Percentiles rank a stretch among this genome's conserved stretches.
phyloP scores from a whole-genome alignment of 1,140 invertebrate species.

The Drosophila equinoxialis region DNA sequence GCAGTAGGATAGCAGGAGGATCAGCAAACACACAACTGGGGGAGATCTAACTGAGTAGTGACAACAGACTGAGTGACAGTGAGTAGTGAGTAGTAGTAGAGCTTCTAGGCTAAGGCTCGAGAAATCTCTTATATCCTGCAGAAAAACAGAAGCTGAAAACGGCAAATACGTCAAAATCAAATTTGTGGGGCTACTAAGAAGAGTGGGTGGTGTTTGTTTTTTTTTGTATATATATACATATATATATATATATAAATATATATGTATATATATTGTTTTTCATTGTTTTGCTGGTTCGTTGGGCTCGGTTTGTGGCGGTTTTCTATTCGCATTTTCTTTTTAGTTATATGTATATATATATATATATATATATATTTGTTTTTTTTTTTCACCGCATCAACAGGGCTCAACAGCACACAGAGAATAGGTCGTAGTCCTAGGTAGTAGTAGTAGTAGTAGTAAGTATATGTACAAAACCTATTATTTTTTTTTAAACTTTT shows the following conservation, averaged over 20 bases:
- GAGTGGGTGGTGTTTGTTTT: constrained; percentile 24
- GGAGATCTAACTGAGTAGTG: constrained; percentile 58
- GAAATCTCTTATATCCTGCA: constrained; percentile 73
- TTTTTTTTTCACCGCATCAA: constrained; percentile 58
- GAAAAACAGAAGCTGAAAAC: constrained; percentile 78
- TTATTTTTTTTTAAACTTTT: constrained; percentile 21
- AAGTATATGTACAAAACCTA: constrained; percentile 38
- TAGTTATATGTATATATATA: constrained; percentile 41
- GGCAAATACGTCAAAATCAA: constrained; percentile 72
- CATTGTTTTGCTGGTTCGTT: constrained; percentile 58
- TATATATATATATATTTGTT: too few species aligned
- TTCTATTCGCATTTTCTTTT: neutral
- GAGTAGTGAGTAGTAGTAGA: constrained; percentile 53
- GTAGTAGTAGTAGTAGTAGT: constrained; percentile 47
- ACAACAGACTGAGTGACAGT: constrained; percentile 56
- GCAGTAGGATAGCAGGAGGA: constrained; percentile 34
- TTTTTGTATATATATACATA: constrained; percentile 29
- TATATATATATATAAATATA: too few species aligned
- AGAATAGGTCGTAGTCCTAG: constrained; percentile 34
- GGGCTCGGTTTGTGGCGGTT: constrained; percentile 57
- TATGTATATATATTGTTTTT: neutral
- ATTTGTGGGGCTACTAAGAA: constrained; percentile 45
- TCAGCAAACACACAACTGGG: constrained; percentile 49
- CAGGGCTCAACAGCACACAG: constrained; percentile 68
- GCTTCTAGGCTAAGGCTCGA: constrained; percentile 65